Percentiles rank a stretch among this genome's conserved stretches.
These are phyloP conservation scores for Latrodectus geometricus DNA, from an alignment of 1,140 invertebrate genomes.

Conservation along the genomic window DNA sequence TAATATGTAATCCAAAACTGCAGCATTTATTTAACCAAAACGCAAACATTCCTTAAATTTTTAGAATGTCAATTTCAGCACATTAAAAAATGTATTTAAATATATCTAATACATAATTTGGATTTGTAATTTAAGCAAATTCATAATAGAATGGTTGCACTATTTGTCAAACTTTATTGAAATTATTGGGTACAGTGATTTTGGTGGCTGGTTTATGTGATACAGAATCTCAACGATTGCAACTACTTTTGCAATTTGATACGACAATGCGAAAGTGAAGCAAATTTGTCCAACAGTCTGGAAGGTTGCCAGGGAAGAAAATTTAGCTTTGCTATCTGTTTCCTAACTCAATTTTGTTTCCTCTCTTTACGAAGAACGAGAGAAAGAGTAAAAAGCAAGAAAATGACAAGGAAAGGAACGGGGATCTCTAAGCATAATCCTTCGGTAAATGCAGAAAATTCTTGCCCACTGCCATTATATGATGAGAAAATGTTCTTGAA, in stretches of 20 bases:
- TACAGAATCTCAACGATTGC: not conserved
- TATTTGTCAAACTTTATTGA: no score
- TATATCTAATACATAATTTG: no score
- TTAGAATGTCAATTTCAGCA: no score
- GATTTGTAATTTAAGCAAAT: no score
- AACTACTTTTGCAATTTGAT: conserved; percentile 26
- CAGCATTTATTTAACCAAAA: no score
- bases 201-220: no score
- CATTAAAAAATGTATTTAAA: no score
- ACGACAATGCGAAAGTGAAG: conserved; percentile 21
- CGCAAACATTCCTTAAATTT: no score
- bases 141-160: no score
- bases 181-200: no score
- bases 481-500: not conserved
- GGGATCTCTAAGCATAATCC: conserved; percentile 36
- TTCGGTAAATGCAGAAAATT: conserved; percentile 44
- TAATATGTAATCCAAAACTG: no score
- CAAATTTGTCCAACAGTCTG: conserved; percentile 49
- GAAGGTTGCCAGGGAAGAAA: conserved; percentile 39
- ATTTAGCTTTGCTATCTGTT: conserved; percentile 34
- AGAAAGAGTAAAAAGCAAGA: conserved; percentile 27
- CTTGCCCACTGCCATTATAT: conserved; percentile 3
- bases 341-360: conserved; percentile 49
- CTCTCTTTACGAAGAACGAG: not conserved
- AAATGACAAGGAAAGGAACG: not conserved